Evolutionary conservation across 2,888 invertebrate species (phyloP).

Genomic region (Stramonita haemastoma): DNA sequence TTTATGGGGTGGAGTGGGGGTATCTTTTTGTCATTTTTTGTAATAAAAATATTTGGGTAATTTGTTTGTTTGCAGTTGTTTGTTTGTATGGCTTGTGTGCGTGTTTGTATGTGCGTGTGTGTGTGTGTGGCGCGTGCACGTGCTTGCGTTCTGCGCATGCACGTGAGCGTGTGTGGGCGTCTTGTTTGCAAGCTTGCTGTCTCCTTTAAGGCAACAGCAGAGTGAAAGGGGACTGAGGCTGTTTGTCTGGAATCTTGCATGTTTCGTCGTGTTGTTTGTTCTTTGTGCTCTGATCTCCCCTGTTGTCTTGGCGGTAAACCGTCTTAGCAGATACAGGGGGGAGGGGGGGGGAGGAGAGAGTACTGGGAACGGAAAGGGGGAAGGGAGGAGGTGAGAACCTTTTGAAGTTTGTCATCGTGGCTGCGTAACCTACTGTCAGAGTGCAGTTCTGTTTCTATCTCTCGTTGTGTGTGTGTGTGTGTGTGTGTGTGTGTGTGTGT

Average conservation of each 20-base stretch:
- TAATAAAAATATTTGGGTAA: no score
- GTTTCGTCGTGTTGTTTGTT: background rate
- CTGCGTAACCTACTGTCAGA: background rate
- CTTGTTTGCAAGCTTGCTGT: background rate
- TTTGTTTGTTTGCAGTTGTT: no score
- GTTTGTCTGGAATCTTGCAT: background rate
- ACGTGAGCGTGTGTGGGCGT: no score
- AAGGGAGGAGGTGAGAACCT: background rate
- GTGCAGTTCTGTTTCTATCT: background rate
- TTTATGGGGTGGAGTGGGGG: no score
- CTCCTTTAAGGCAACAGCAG: background rate
- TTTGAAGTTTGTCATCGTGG: constrained; percentile 13
- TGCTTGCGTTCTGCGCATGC: no score
- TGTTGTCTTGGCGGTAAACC: background rate
- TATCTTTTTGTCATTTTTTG: no score
- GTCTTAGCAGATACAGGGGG: background rate
- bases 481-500: background rate
- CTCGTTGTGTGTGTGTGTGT: background rate
- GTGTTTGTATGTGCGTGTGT: no score
- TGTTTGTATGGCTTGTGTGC: no score
- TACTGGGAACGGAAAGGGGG: background rate
- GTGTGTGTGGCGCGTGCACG: no score
- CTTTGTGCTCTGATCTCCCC: background rate
- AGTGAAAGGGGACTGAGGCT: background rate
- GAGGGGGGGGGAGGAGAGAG: background rate